Base-by-base conservation (phyloP, 2,797 vertebrate genomes). In the Peromyscus melanophrys region DNA sequence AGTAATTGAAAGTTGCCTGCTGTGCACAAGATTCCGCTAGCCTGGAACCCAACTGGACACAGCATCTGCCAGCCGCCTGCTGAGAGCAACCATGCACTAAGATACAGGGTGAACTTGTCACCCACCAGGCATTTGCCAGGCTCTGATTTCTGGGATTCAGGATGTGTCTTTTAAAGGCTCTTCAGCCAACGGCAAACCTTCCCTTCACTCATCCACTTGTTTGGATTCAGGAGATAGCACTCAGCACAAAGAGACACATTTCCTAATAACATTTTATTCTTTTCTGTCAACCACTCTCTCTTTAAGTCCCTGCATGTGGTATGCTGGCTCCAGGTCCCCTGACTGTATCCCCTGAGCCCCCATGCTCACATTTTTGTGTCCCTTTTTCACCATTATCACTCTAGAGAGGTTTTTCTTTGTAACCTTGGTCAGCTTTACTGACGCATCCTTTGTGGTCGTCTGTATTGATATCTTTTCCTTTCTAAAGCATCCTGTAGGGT, bases 291-390 rank as follows among this genome's bases (percentile, higher is more conserved):
- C 69, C 86, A 95, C 95, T 69, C 89, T 97, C 88, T 96, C 96
- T 97, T 96, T 97, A 97, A 96, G 97, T 97, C 97, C 59, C 96
- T 57, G 94, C 91, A 94, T 96, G 98, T 89, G 97, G 98, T 96
- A 16, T 92, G 82, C 95, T 84, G 92, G 89, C 92, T 96, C 12
- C 3, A 87, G 92, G 94, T 77, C 89, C 78, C 59, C 91, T n/a
- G 65, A 52, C 95, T 94, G 12, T 40, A 65, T 17, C 61, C 78
- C 77, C 65, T 67, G 88, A 94, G 63, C 78, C 69, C 40, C 29
- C 40, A 59, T 40, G 90, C 69, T 97, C 9, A 4, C 63, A 65
- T 92, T 96, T 95, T 96, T 96, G 83, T 94, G 92, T 92, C 65
- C 65, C 65, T 95, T 93, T 82, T 92, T 87, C 88, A 92, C 93